Conservation (phyloP, 2,113 vertebrate genomes). For the Corydoras sp. region DNA sequence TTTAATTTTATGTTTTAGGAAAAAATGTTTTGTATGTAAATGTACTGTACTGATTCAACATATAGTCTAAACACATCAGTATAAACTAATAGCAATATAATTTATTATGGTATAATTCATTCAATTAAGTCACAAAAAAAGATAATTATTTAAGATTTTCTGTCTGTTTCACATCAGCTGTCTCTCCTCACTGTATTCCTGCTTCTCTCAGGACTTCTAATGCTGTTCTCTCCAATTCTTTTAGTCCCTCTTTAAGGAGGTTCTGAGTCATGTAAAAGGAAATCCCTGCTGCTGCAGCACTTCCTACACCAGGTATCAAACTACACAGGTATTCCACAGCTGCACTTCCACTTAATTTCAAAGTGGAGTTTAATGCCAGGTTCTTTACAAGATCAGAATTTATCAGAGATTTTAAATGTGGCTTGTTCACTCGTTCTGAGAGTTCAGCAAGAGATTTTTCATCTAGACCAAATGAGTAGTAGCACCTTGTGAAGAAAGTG, state of each 20-base stretch:
- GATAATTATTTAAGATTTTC: too few relatives aligned
- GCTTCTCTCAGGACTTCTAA: constrained; percentile 22
- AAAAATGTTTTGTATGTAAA: too few relatives aligned
- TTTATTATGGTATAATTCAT: too few relatives aligned
- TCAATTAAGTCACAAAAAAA: too few relatives aligned
- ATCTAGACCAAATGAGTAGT: constrained; percentile 56
- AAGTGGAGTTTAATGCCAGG: not conserved
- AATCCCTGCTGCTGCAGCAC: constrained; percentile 1
- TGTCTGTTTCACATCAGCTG: too few relatives aligned
- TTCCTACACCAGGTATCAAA: constrained; percentile 30
- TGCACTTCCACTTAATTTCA: not conserved
- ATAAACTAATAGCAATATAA: too few relatives aligned
- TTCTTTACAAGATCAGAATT: constrained; percentile 40
- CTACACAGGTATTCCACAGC: constrained; percentile 19
- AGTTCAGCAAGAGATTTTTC: constrained; percentile 53
- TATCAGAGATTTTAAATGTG: constrained; percentile 50
- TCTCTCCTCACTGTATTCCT: not conserved
- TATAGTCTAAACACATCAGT: too few relatives aligned
- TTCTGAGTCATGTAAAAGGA: constrained; percentile 29
- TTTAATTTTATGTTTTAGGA: too few relatives aligned
- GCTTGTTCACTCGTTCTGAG: constrained; percentile 56
- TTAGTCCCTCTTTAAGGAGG: constrained; percentile 28
- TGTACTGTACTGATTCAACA: too few relatives aligned
- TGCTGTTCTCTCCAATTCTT: constrained; percentile 31
- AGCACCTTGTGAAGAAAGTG: constrained; percentile 45